phyloP scores from a whole-genome alignment of 2,113 vertebrate genomes.

The Melierax canorus region DNA sequence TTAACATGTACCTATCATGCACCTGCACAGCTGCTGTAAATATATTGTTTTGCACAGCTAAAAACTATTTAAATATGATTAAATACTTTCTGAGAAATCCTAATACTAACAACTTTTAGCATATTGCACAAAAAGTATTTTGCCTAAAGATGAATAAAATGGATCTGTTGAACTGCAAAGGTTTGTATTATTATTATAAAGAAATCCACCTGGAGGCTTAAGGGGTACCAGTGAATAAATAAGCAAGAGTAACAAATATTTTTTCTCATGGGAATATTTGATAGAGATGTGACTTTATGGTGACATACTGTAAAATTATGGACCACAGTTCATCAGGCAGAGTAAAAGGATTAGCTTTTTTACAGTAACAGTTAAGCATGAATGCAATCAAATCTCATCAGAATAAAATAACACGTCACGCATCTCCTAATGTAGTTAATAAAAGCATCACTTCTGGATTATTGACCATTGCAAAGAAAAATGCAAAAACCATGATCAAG shows the following conservation, averaged over 20 bases:
- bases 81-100: neutral
- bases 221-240: neutral
- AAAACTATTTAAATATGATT: neutral
- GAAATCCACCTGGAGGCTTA: neutral
- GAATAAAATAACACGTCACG: neutral
- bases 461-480: neutral
- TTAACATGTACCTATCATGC: neutral
- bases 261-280: neutral
- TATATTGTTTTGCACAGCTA: neutral
- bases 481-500: neutral
- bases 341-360: neutral
- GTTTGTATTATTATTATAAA: neutral
- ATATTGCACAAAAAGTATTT: neutral
- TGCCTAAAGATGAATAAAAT: neutral
- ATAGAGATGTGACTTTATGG: neutral
- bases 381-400: neutral
- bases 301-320: neutral
- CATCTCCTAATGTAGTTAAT: neutral
- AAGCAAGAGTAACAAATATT: neutral
- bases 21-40: neutral
- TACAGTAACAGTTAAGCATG: neutral
- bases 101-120: neutral
- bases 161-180: neutral
- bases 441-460: neutral
- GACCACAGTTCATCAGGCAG: neutral